Evolutionary conservation across 2,888 invertebrate species (phyloP).

Genomic region (Podabrus alpinus): DNA sequence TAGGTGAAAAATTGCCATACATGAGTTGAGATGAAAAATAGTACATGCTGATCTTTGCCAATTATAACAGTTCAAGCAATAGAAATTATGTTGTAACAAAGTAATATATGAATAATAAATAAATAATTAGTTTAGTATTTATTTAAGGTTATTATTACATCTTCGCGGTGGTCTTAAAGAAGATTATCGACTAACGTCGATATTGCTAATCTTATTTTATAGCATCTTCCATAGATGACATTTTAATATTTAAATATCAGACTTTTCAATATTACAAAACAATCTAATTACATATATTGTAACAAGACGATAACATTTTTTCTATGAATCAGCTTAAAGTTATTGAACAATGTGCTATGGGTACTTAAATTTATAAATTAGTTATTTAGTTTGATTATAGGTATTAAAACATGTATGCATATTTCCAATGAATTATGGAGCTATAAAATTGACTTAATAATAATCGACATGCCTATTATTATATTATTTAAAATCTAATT

Average conservation of each 20-base stretch:
- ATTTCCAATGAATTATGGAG: neutral
- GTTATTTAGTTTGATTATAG: neutral
- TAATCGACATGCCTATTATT: neutral
- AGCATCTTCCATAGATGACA: neutral
- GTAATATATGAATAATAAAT: too few species aligned
- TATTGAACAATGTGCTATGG: neutral
- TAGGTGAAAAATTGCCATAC: too few species aligned
- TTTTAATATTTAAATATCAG: neutral
- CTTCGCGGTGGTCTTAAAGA: neutral
- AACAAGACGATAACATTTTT: too few species aligned
- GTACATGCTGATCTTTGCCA: too few species aligned
- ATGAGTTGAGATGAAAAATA: too few species aligned
- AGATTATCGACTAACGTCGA: neutral
- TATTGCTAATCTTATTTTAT: neutral
- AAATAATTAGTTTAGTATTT: neutral
- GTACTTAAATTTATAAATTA: neutral
- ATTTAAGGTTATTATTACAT: neutral
- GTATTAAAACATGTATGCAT: neutral
- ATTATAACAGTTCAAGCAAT: too few species aligned
- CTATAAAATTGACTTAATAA: neutral
- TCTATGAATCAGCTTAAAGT: neutral
- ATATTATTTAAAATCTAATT: neutral
- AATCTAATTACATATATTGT: neutral
- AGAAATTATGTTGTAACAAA: too few species aligned
- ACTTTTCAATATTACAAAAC: neutral